Conservation (phyloP, 2,888 invertebrate species). For the Drosophila nr. medialis region DNA sequence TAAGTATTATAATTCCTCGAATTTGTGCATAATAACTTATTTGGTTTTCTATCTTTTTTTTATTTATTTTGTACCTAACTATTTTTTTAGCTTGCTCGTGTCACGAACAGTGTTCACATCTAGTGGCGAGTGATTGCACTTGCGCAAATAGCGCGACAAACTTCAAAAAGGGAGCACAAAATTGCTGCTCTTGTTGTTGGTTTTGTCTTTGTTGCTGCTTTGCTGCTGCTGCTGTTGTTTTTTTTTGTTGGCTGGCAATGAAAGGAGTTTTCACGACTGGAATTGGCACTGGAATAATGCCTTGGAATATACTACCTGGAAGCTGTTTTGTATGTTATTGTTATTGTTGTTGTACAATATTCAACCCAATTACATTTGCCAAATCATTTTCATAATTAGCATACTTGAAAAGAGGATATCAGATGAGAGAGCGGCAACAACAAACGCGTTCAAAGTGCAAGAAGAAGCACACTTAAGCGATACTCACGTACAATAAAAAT, state of each 20-base stretch:
- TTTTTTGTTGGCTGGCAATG: slow-evolving; percentile 64
- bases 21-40: background rate
- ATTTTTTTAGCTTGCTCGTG: slow-evolving; percentile 33
- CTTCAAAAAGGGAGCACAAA: slow-evolving; percentile 77
- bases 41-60: background rate
- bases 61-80: background rate
- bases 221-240: slow-evolving; percentile 24
- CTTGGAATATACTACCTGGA: slow-evolving; percentile 57
- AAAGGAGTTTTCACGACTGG: slow-evolving; percentile 76
- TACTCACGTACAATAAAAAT: slow-evolving; percentile 76
- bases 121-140: slow-evolving; percentile 70
- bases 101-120: slow-evolving; percentile 41
- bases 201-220: slow-evolving; percentile 24
- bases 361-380: slow-evolving; percentile 50
- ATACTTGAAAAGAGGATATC: slow-evolving; percentile 43
- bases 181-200: slow-evolving; percentile 38
- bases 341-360: slow-evolving; percentile 20
- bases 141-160: slow-evolving; percentile 78
- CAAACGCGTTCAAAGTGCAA: slow-evolving; percentile 24
- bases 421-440: slow-evolving; percentile 18
- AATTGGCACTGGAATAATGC: slow-evolving; percentile 68
- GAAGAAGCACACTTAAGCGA: slow-evolving; percentile 61
- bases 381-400: slow-evolving; percentile 70
- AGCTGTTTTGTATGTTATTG: slow-evolving; percentile 32
- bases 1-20: background rate